Evolutionary conservation across 2,888 invertebrate genomes (phyloP).

Genomic region (Hypena proboscidalis): DNA sequence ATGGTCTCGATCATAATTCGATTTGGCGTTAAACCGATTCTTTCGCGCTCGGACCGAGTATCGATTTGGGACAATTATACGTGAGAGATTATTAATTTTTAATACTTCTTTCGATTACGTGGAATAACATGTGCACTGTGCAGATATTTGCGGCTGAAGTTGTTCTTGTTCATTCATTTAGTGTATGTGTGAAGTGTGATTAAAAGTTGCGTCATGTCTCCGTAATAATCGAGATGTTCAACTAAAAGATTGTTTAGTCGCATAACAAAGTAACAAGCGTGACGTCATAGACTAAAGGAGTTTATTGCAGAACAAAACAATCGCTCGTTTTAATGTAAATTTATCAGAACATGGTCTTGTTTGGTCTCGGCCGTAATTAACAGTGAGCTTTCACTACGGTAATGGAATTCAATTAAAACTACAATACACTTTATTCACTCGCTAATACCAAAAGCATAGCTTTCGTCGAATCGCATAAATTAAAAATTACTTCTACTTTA

Average conservation of each 20-base stretch:
- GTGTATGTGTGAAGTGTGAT: too few species aligned
- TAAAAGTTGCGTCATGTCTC: too few species aligned
- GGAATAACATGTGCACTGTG: neutral
- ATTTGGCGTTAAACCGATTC: conserved; percentile 55
- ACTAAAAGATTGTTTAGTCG: too few species aligned
- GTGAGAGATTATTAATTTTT: conserved; percentile 41
- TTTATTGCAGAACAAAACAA: conserved; percentile 13
- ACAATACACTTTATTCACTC: conserved; percentile 65
- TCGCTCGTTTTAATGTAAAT: conserved; percentile 39
- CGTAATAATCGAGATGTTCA: too few species aligned
- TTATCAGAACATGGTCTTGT: conserved; percentile 47
- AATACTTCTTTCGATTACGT: conserved; percentile 26
- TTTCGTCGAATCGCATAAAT: conserved; percentile 58
- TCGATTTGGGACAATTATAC: conserved; percentile 42
- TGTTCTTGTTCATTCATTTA: neutral
- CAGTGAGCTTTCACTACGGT: conserved; percentile 71
- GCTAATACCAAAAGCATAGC: conserved; percentile 64
- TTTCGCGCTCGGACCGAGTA: conserved; percentile 41
- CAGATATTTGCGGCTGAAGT: neutral
- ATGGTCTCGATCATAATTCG: conserved; percentile 50
- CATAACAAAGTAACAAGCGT: conserved; percentile 9
- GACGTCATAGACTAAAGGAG: conserved; percentile 6
- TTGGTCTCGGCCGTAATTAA: conserved; percentile 68
- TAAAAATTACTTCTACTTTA: conserved; percentile 34
- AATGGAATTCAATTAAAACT: conserved; percentile 78